Percentiles rank a stretch among this genome's conserved stretches.
Evolutionary conservation across 2,797 vertebrate species (phyloP).

Genomic region (Rhincodon typus): DNA sequence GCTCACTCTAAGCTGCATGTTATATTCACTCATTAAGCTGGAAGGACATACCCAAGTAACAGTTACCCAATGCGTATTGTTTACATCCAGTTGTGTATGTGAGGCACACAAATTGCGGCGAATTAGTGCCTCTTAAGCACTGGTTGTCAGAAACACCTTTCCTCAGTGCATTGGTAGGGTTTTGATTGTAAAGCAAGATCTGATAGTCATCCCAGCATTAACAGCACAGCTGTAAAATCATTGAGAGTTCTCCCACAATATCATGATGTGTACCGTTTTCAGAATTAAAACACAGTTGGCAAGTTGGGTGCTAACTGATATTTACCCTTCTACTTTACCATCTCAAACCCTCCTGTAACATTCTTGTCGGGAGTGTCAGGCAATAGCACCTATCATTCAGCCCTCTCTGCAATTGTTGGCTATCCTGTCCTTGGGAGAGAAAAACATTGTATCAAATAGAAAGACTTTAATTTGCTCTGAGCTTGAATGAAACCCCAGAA

Average conservation of each 20-base stretch:
- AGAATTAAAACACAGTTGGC: not conserved
- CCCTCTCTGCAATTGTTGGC: not conserved
- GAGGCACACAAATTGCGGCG: constrained; percentile 7
- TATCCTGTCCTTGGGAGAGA: not conserved
- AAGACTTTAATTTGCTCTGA: not conserved
- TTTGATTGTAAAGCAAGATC: not conserved
- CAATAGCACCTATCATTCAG: not conserved
- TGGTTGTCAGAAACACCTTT: not conserved
- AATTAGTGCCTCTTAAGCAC: not conserved
- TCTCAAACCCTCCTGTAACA: not conserved
- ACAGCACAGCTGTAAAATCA: not conserved
- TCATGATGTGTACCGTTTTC: not conserved
- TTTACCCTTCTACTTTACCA: not conserved
- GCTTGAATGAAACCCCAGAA: not conserved
- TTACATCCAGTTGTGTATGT: not conserved
- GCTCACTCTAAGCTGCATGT: not conserved
- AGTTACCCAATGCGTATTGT: not conserved
- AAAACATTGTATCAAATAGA: too few species aligned
- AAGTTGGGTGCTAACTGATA: not conserved
- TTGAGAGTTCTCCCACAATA: not conserved
- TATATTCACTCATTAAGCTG: not conserved
- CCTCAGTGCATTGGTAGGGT: not conserved
- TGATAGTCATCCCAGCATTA: not conserved
- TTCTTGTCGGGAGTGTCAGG: not conserved
- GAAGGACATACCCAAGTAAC: not conserved